Evolutionary conservation across 2,797 vertebrate species (phyloP), one percentile per base, ranked within the genome.

Genomic region (Smutsia temminckii): DNA sequence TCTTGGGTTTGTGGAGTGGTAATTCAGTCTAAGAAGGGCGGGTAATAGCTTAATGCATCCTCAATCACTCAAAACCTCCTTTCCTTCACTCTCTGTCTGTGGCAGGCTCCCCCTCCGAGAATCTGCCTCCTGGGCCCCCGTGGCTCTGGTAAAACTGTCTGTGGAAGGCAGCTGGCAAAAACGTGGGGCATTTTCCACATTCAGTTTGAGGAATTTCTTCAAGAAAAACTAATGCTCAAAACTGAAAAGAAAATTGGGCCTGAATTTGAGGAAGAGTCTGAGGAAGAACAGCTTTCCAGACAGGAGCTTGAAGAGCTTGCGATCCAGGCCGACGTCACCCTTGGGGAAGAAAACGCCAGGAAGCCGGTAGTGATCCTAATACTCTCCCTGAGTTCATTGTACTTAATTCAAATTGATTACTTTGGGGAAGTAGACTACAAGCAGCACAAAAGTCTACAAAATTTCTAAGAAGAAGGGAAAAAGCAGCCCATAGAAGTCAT

Each of bases 141-240:
- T 32, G 99, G 99, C 90, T 98, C 99, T 59, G 99, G 99, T 29
- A 99, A 99, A 98, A 99, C 99, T 57, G 95, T 97, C 78, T 98
- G 99, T 89, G 99, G 98, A 40, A 98, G 98, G 94, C 98, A 98
- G 98, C 88, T 99, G 78, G 99, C 99, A 61, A 97, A 99, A 79
- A 98, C 99, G 90, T 98, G 99, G 46, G 99, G 98, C 21, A 97
- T 99, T 95, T 99, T 99, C 96, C 98, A 99, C 94, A 99, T 99
- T 97, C 99, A 99, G n/a, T 99, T 99, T 97, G 98, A 99, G 87
- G 99, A 99, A 97, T 98, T 98, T 69, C 98, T 99, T 40, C 99
- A 99, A 97, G 99, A 99, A 98, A 94, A 99, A 88, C 97, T 99
- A 95, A 97, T 99, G 95, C 96, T 98, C 89, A 99, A 99, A 98